phyloP scores from a whole-genome alignment of 2,888 invertebrate genomes.

The Hyposoter dolosus region DNA sequence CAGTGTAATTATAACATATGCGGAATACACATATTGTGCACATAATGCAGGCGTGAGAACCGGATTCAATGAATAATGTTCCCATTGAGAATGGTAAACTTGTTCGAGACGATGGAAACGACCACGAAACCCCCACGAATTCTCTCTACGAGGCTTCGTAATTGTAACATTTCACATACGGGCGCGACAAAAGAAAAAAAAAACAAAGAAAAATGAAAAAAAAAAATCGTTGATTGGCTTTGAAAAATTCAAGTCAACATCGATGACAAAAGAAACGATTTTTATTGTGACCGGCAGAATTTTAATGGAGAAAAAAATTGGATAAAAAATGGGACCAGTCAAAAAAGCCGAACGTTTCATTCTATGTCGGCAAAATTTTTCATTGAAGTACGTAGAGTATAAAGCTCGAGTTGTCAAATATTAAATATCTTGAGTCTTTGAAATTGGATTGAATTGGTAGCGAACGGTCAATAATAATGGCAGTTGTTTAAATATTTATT shows the following conservation, averaged over 20 bases:
- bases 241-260: not conserved
- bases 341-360: not conserved
- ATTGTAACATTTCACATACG: constrained; percentile 39
- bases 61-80: constrained; percentile 56
- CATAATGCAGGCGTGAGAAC: constrained; percentile 33
- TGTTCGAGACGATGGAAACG: constrained; percentile 21
- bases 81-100: constrained; percentile 32
- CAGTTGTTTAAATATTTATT: not conserved
- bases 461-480: not conserved
- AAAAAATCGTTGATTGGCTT: not conserved
- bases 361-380: not conserved
- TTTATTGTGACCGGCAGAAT: not conserved
- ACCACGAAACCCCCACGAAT: constrained; percentile 1
- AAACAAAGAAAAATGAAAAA: not conserved
- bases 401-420: not conserved
- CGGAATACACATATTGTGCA: not conserved
- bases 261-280: not conserved
- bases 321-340: not conserved
- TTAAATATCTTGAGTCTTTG: not conserved
- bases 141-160: constrained; percentile 16
- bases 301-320: not conserved
- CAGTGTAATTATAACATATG: constrained; percentile 10
- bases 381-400: not conserved
- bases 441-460: not conserved
- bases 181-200: not conserved